Base-by-base conservation (phyloP, 2,797 vertebrate species). In the Coregonus sp. region DNA sequence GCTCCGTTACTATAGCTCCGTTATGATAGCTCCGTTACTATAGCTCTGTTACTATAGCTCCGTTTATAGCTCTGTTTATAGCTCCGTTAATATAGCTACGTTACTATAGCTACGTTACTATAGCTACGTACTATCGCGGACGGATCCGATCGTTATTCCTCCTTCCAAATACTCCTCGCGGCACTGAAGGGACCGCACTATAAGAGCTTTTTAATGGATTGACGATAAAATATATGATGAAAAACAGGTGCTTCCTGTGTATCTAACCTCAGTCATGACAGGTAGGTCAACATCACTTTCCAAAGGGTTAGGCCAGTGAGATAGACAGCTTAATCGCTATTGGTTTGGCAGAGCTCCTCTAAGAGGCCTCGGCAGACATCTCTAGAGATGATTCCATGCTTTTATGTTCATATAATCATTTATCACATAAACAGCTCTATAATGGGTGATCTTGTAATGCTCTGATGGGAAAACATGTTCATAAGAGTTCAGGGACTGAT, bases 281-380 rank as follows among this genome's bases (percentile, higher is more conserved):
- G 79, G 74, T 69, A 81, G 68, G 33, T 83, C 76, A 85, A 87
- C 86, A 91, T 92, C 88, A 72, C 87, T 94, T 93, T 88, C 86
- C 82, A 90, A 93, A 88, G 81, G 87, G 80, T 84, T 80, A 56
- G 5, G 6, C 40, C 54, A 5, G n/a, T 1, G 18, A 56, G 54
- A 56, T n/a, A 56, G 18, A 56, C 18, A n/a, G 51, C 12, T 40
- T 40, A 0, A 9, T 40, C 40, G 7, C 40, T 40, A 9, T 40
- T 9, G 40, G 40, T 40, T 40, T 7, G 40, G 40, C 40, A 40
- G 7, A 40, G 40, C 6, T 40, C 18, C 54, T 56, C 16, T 56
- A 0, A 56, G 18, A 56, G 18, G 18, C 16, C 16, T 9, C 83
- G 74, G 77, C 84, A 86, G 74, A 76, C 73, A 76, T 72, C 33